Evolutionary conservation across 2,113 vertebrate species (phyloP).

Genomic region (Vidua macroura): DNA sequence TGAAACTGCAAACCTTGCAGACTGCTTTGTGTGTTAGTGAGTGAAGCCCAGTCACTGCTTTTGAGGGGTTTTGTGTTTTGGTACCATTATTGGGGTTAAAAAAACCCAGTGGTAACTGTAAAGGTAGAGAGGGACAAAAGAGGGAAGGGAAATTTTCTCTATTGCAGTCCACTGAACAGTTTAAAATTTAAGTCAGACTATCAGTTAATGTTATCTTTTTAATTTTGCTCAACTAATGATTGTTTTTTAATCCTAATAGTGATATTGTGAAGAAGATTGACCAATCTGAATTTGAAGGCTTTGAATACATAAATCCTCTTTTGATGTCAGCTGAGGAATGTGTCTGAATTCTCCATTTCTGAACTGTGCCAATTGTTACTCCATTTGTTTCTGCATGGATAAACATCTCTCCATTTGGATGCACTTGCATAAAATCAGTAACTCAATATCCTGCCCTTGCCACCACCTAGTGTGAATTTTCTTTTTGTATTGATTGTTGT

Average conservation of each 20-base stretch:
- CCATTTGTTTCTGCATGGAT: slow-evolving; percentile 68
- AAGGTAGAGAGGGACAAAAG: not conserved
- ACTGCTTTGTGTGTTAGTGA: not conserved
- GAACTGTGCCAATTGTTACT: slow-evolving; percentile 63
- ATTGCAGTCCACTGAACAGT: not conserved
- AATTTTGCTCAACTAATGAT: not conserved
- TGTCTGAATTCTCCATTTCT: slow-evolving; percentile 79
- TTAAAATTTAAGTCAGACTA: not conserved
- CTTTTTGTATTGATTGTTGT: slow-evolving; percentile 1
- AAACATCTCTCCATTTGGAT: slow-evolving; percentile 51
- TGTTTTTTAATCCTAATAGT: slow-evolving; percentile 70
- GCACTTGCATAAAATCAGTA: slow-evolving; percentile 33
- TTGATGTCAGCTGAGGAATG: slow-evolving; percentile 99
- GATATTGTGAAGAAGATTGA: slow-evolving; percentile 98
- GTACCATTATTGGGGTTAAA: not conserved
- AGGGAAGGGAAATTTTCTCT: not conserved
- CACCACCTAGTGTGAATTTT: slow-evolving; percentile 37
- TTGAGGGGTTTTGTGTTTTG: not conserved
- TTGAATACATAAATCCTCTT: slow-evolving; percentile 99
- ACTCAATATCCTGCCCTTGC: slow-evolving; percentile 40
- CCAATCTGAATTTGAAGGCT: slow-evolving; percentile 98
- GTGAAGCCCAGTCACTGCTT: not conserved
- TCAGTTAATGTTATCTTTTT: not conserved
- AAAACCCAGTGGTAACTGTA: not conserved
- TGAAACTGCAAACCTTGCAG: not conserved